Evolutionary conservation across 1,140 invertebrate genomes (phyloP).

Genomic region (Coptotermes formosanus): DNA sequence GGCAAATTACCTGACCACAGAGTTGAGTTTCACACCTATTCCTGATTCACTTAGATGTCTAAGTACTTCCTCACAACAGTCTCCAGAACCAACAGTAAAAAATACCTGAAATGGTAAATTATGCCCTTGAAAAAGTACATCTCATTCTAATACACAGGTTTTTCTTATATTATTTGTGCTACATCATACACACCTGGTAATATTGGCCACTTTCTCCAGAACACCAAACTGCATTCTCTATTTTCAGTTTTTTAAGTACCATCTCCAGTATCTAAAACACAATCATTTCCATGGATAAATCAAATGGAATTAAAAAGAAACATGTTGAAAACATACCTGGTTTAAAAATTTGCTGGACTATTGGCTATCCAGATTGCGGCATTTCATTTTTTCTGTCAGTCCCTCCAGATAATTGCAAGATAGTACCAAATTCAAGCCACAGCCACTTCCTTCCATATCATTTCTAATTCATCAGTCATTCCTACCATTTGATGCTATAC

Average conservation of each 20-base stretch:
- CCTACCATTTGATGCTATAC: no score
- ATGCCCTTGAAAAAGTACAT: neutral
- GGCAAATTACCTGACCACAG: conserved; percentile 42
- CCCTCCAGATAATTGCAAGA: no score
- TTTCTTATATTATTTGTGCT: neutral
- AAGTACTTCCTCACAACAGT: conserved; percentile 42
- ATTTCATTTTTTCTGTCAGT: no score
- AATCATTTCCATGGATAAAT: neutral
- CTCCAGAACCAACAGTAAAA: conserved; percentile 39
- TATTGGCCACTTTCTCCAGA: conserved; percentile 35
- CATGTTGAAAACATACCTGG: no score
- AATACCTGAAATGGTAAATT: conserved; percentile 35
- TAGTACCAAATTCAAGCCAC: no score
- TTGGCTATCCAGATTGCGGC: no score
- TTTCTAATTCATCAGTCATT: no score
- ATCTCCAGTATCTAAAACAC: conserved; percentile 36
- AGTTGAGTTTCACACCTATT: conserved; percentile 40
- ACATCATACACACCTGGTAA: conserved; percentile 35
- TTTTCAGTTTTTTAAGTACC: conserved; percentile 36
- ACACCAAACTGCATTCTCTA: conserved; percentile 38
- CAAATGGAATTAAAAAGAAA: no score
- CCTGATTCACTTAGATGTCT: conserved; percentile 40
- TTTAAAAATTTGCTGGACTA: no score
- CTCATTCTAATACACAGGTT: neutral
- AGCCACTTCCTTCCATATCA: no score